phyloP scores from a whole-genome alignment of 2,888 invertebrate species.

The Danaus chrysippus region DNA sequence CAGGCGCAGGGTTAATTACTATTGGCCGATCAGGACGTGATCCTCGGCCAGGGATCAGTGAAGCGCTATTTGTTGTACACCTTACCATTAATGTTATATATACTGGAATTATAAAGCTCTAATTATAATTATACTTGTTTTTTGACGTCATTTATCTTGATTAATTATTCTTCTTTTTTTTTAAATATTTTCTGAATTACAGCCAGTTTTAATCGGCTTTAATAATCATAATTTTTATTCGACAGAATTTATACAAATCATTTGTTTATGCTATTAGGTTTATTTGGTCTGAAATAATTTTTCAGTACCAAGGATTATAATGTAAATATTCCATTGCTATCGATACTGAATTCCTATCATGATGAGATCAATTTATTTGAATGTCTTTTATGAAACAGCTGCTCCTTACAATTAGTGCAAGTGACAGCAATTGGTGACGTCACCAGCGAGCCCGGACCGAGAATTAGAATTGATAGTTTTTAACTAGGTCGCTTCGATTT shows the following conservation, averaged over 20 bases:
- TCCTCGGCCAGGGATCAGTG: conserved; percentile 49
- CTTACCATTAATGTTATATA: conserved; percentile 53
- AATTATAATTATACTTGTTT: neutral
- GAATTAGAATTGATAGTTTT: conserved; percentile 66
- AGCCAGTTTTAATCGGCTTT: too few species aligned
- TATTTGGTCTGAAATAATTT: too few species aligned
- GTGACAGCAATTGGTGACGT: conserved; percentile 75
- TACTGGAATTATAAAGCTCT: neutral
- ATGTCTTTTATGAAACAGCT: conserved; percentile 55
- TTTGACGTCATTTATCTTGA: neutral
- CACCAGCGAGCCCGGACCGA: conserved; percentile 51
- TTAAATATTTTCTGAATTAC: too few species aligned
- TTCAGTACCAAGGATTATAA: neutral
- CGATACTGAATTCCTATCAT: conserved; percentile 17
- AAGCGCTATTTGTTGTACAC: conserved; percentile 51
- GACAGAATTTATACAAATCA: too few species aligned
- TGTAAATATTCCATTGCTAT: conserved; percentile 3
- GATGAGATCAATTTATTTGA: conserved; percentile 18
- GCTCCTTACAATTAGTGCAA: conserved; percentile 72
- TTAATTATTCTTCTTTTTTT: too few species aligned
- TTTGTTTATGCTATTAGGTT: too few species aligned
- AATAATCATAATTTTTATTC: too few species aligned
- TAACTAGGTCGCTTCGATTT: conserved; percentile 9
- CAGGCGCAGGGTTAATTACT: conserved; percentile 68
- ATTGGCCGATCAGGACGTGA: conserved; percentile 66